Percentiles rank a stretch among this genome's conserved stretches.
Evolutionary conservation across 2,797 vertebrate genomes (phyloP).

Genomic region (Smutsia gigantea): DNA sequence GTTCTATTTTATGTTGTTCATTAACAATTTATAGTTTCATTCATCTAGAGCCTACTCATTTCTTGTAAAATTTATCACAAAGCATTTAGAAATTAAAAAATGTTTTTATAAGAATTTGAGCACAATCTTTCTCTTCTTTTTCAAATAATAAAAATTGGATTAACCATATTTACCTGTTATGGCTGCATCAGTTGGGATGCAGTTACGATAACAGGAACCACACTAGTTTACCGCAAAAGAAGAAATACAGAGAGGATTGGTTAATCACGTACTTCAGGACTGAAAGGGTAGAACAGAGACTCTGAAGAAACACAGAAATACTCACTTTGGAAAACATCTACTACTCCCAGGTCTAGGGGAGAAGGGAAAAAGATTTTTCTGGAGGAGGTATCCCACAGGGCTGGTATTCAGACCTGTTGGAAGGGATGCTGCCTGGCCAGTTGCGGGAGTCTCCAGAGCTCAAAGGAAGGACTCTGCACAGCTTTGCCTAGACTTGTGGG

Average conservation of each 20-base stretch:
- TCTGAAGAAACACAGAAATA: not conserved
- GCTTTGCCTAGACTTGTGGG: not conserved
- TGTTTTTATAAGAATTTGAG: not conserved
- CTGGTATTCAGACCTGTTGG: not conserved
- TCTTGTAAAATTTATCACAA: not conserved
- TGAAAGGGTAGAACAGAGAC: accelerated
- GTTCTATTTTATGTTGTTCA: not conserved
- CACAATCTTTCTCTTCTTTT: not conserved
- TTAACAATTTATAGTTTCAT: not conserved
- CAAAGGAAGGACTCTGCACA: accelerated
- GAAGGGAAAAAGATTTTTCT: not conserved
- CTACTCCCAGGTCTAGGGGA: too few relatives aligned
- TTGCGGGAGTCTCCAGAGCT: not conserved
- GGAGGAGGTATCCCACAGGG: not conserved
- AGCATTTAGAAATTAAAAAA: not conserved
- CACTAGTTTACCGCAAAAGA: not conserved
- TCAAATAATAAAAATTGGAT: not conserved
- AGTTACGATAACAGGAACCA: not conserved
- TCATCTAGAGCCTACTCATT: not conserved
- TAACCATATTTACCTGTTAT: not conserved
- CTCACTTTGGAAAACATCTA: not conserved
- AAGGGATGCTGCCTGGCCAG: not conserved
- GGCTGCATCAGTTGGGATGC: not conserved
- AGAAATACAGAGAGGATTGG: not conserved
- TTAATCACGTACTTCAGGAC: not conserved